phyloP scores from a whole-genome alignment of 1,140 invertebrate species.

The Aphelinus certus region DNA sequence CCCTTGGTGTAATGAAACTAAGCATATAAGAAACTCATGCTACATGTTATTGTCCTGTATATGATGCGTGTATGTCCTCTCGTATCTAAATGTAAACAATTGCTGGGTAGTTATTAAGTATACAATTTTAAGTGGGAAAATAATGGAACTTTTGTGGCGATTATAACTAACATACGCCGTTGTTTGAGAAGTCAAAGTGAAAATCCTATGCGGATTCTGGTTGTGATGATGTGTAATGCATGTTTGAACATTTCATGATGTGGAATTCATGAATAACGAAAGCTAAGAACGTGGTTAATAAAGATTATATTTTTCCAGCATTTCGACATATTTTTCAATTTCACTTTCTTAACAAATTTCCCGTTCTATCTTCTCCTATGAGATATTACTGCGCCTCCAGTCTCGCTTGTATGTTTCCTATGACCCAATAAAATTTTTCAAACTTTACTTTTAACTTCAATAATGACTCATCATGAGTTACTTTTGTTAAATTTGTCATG shows the following conservation, averaged over 20 bases:
- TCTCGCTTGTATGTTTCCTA: too few species aligned
- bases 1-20: slow-evolving; percentile 41
- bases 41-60: slow-evolving; percentile 38
- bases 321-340: slow-evolving; percentile 13
- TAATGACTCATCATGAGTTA: too few species aligned
- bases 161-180: slow-evolving; percentile 7
- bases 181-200: background rate
- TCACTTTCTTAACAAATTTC: too few species aligned
- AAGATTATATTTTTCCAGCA: slow-evolving; percentile 59
- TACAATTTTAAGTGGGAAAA: slow-evolving; percentile 35
- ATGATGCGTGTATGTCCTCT: slow-evolving; percentile 43
- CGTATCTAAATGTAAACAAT: slow-evolving; percentile 40
- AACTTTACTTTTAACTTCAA: too few species aligned
- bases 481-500: too few species aligned
- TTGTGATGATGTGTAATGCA: slow-evolving; percentile 17
- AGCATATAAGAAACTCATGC: slow-evolving; percentile 38
- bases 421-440: too few species aligned
- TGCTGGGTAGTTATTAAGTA: slow-evolving; percentile 37
- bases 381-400: too few species aligned
- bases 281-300: slow-evolving; percentile 45
- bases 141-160: slow-evolving; percentile 10
- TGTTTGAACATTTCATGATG: background rate
- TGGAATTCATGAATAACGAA: slow-evolving; percentile 26
- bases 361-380: too few species aligned
- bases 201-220: background rate